These are phyloP conservation scores for Malurus melanocephalus DNA, from an alignment of 2,113 vertebrate species.

Conservation along the genomic window DNA sequence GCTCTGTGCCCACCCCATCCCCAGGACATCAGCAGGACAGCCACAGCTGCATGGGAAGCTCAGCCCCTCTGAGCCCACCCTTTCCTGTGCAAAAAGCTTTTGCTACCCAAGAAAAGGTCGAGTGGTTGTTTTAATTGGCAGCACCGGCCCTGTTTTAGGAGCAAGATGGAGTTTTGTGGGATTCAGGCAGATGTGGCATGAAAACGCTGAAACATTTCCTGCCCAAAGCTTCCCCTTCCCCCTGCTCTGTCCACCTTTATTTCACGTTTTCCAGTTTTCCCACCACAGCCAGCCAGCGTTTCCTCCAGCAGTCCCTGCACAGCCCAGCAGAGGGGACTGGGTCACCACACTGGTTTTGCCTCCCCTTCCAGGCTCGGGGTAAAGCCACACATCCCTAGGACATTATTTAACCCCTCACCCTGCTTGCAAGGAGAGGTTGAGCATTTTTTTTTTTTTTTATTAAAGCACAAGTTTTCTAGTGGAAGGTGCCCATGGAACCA, in stretches of 20 bases:
- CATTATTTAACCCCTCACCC: background rate
- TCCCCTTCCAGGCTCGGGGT: background rate
- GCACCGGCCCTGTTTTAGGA: background rate
- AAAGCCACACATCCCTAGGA: background rate
- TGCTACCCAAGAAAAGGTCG: background rate
- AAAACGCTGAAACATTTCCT: background rate
- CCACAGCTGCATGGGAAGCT: background rate
- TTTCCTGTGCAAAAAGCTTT: background rate
- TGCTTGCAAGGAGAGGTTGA: background rate
- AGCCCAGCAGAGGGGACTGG: constrained; percentile 48
- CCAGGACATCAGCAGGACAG: background rate
- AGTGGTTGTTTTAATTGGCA: rapidly evolving
- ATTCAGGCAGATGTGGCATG: too few species aligned
- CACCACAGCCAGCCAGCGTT: rapidly evolving
- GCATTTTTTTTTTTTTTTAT: background rate
- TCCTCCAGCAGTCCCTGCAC: background rate
- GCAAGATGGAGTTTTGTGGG: background rate
- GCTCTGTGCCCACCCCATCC: background rate
- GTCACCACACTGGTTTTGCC: background rate
- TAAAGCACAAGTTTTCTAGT: background rate
- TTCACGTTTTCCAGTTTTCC: background rate
- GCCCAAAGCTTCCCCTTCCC: background rate
- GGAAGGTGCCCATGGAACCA: background rate
- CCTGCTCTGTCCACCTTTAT: rapidly evolving
- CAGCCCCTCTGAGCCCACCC: background rate